phyloP scores from a whole-genome alignment of 1,140 invertebrate genomes.

The Heliconius hermathena region DNA sequence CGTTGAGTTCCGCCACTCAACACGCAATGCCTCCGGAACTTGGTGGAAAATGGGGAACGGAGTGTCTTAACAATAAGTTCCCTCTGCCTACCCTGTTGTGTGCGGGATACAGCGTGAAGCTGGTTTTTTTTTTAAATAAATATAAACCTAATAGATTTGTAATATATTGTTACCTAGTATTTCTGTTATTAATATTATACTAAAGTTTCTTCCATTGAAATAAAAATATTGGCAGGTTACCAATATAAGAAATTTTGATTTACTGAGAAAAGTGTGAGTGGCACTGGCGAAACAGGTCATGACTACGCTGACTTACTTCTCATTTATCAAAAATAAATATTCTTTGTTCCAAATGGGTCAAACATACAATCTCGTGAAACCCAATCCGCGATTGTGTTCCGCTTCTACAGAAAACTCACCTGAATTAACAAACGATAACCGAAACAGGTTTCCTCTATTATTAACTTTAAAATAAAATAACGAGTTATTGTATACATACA shows the following conservation, averaged over 20 bases:
- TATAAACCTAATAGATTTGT: too few species aligned
- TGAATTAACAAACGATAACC: too few species aligned
- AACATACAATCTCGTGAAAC: not conserved
- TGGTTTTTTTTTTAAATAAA: too few species aligned
- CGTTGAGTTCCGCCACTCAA: too few species aligned
- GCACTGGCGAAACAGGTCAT: not conserved
- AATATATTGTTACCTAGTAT: not conserved
- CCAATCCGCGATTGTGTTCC: not conserved
- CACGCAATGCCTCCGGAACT: too few species aligned
- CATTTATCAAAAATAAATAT: not conserved
- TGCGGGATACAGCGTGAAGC: too few species aligned
- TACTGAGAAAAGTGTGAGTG: slow-evolving; percentile 17
- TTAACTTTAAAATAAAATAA: not conserved
- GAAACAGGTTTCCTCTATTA: not conserved
- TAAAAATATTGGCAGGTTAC: slow-evolving; percentile 18
- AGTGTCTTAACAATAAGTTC: too few species aligned
- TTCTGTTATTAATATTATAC: not conserved
- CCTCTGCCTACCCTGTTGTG: too few species aligned
- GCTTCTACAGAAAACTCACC: not conserved
- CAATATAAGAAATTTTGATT: slow-evolving; percentile 21
- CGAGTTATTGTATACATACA: too few species aligned
- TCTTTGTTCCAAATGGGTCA: slow-evolving; percentile 7
- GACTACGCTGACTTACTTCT: slow-evolving; percentile 3
- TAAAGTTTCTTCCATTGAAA: not conserved
- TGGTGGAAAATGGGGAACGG: too few species aligned